These are phyloP conservation scores for Noctua comes DNA, from an alignment of 2,888 invertebrate species.

Conservation along the genomic window DNA sequence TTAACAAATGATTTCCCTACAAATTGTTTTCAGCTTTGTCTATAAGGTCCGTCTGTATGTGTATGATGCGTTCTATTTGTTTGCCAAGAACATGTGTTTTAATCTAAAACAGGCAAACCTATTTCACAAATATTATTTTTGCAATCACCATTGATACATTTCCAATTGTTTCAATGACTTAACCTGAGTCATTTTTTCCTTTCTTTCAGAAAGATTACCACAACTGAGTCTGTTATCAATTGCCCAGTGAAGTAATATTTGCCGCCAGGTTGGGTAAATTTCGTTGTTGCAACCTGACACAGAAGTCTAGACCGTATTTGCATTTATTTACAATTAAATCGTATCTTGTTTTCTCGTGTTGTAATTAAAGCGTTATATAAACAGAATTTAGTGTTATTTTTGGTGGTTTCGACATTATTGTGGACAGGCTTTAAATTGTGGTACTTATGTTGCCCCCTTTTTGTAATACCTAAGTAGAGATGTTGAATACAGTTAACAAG, in stretches of 20 bases:
- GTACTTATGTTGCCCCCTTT: conserved; percentile 9
- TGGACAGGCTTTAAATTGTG: conserved; percentile 5
- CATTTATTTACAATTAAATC: conserved; percentile 63
- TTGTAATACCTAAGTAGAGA: conserved; percentile 9
- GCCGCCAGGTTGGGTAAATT: conserved; percentile 39
- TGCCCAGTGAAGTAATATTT: conserved; percentile 42
- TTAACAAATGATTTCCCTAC: background rate
- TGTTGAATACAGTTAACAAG: background rate
- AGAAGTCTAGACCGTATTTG: conserved; percentile 66
- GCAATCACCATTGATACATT: background rate
- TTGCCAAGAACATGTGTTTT: background rate
- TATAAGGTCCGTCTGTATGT: background rate
- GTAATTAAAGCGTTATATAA: conserved; percentile 60
- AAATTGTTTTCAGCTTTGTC: too few relatives aligned
- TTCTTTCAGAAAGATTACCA: background rate
- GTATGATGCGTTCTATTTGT: conserved; percentile 11
- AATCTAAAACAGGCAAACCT: background rate
- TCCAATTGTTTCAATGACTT: background rate
- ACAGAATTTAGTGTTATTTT: conserved; percentile 28
- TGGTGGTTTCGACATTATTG: conserved; percentile 12
- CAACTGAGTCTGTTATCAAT: conserved; percentile 26
- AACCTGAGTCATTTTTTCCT: background rate
- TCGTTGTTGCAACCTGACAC: conserved; percentile 51
- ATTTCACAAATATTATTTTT: background rate
- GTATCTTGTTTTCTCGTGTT: conserved; percentile 44